Base-by-base conservation (phyloP, 2,797 vertebrate genomes). In the Anguilla anguilla region DNA sequence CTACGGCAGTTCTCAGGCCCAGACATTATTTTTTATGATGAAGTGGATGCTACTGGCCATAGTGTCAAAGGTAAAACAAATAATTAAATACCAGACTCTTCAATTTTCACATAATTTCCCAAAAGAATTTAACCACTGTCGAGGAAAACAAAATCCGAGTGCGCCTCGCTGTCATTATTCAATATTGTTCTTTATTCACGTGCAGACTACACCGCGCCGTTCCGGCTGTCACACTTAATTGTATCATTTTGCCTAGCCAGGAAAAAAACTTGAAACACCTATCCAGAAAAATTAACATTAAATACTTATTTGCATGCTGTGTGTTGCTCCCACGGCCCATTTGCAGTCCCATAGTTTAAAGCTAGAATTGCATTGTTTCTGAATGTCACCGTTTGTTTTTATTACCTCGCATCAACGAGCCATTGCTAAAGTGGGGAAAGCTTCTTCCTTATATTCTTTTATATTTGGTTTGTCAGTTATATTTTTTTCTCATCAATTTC, bases 241-340 rank as follows among this genome's bases (percentile, higher is more conserved):
- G 74, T 79, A 51, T 82, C 79, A 49, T 82, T 51, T 51, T 22
- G 46, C 6, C 13, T 43, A 51, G 22, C 79, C 79, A 82, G 31
- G 13, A 77, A 39, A 25, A 51, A n/a, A 67, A 67, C n/a, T n/a
- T 49, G 3, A n/a, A 49, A 51, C 46, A 22, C 43, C 46, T 49
- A n/a, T 82, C 79, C 25, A 25, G 6, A 82, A 49, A 82, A 82
- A 82, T 51, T 51, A 77, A 82, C 79, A 82, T 82, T 49, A 79
- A 79, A 79, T 79, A 49, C 39, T 79, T 82, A 51, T 51, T 49
- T 49, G 79, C 46, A 82, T 82, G 39, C 19, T 7, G 51, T 9
- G 79, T 2, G 17, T 22, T 9, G 19, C 79, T 82, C 79, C 46
- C 46, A 77, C 13, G 6, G 46, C 79, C 19, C 11, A 82, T n/a